Evolutionary conservation across 2,888 invertebrate genomes (phyloP).

Genomic region (Clusia tigrina): DNA sequence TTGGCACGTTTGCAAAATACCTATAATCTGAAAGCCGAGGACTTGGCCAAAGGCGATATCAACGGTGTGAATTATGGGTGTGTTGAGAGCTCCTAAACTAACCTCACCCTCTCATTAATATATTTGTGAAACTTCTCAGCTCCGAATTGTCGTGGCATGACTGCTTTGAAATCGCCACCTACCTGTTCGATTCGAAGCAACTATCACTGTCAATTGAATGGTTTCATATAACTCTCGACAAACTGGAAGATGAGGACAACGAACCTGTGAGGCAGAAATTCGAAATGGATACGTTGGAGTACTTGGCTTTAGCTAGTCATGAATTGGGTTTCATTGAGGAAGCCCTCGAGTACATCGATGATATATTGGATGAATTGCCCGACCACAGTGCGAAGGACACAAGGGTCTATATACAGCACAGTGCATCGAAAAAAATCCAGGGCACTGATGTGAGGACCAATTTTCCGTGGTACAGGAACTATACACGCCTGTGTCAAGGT

Average conservation of each 20-base stretch:
- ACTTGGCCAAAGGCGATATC: constrained; percentile 81
- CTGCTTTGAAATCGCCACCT: constrained; percentile 47
- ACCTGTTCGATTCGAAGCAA: constrained; percentile 38
- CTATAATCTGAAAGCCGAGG: constrained; percentile 82
- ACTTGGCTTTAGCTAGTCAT: constrained; percentile 41
- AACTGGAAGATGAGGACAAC: background rate
- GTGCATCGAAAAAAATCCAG: background rate
- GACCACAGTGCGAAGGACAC: constrained; percentile 30
- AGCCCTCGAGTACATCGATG: constrained; percentile 32
- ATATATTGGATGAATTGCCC: constrained; percentile 31
- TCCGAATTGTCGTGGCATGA: constrained; percentile 40
- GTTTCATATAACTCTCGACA: constrained; percentile 34
- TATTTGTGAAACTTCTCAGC: background rate
- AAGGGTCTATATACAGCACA: constrained; percentile 29
- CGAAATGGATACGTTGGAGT: constrained; percentile 41
- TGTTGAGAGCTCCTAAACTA: constrained; percentile 67
- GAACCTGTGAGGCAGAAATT: background rate
- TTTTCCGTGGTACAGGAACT: constrained; percentile 30
- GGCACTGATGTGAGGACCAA: background rate
- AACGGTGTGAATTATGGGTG: constrained; percentile 78
- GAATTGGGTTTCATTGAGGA: constrained; percentile 38
- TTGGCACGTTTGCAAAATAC: constrained; percentile 90
- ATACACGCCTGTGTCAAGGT: constrained; percentile 45
- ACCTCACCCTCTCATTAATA: background rate
- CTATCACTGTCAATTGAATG: constrained; percentile 38